Percentiles rank a stretch among this genome's conserved stretches.
Conservation (phyloP, 2,797 vertebrate species). For the Eurystomus glaucurus region DNA sequence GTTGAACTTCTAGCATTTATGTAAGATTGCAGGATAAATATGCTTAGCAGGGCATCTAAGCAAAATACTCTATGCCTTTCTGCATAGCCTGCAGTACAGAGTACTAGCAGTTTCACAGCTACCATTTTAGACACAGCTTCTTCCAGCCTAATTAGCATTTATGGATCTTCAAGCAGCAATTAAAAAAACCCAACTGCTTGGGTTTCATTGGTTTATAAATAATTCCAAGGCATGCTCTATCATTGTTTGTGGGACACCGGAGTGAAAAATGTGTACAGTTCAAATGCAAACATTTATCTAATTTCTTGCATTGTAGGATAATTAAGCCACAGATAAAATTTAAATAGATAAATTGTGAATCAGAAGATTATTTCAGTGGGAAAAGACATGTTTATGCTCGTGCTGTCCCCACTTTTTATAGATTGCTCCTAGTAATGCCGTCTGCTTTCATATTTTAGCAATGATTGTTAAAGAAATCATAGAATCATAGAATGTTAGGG, state of each 20-base stretch:
- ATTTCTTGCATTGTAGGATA: slow-evolving; percentile 67
- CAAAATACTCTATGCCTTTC: not conserved
- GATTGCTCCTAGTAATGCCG: not conserved
- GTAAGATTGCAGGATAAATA: slow-evolving; percentile 55
- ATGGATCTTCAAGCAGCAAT: slow-evolving; percentile 78
- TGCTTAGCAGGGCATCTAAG: slow-evolving; percentile 6
- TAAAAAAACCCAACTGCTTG: slow-evolving; percentile 52
- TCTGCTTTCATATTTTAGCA: slow-evolving; percentile 28
- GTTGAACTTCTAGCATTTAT: slow-evolving; percentile 44
- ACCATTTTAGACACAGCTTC: slow-evolving; percentile 67
- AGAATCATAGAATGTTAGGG: too few species aligned
- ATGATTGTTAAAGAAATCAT: slow-evolving; percentile 22
- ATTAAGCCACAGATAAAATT: slow-evolving; percentile 74
- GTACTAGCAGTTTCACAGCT: slow-evolving; percentile 51
- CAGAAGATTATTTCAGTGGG: not conserved
- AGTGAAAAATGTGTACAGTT: slow-evolving; percentile 71
- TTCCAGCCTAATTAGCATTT: slow-evolving; percentile 77
- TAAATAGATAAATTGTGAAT: slow-evolving; percentile 69
- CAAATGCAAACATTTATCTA: slow-evolving; percentile 79
- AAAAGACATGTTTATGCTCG: slow-evolving; percentile 58
- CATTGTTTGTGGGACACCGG: slow-evolving; percentile 73
- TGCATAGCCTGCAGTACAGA: slow-evolving; percentile 4
- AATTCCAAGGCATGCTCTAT: slow-evolving; percentile 67
- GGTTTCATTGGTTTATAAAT: slow-evolving; percentile 80
- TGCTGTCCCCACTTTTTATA: slow-evolving; percentile 38